These are phyloP conservation scores for Oceanodroma tethys DNA, from an alignment of 2,113 vertebrate species.

Conservation along the genomic window DNA sequence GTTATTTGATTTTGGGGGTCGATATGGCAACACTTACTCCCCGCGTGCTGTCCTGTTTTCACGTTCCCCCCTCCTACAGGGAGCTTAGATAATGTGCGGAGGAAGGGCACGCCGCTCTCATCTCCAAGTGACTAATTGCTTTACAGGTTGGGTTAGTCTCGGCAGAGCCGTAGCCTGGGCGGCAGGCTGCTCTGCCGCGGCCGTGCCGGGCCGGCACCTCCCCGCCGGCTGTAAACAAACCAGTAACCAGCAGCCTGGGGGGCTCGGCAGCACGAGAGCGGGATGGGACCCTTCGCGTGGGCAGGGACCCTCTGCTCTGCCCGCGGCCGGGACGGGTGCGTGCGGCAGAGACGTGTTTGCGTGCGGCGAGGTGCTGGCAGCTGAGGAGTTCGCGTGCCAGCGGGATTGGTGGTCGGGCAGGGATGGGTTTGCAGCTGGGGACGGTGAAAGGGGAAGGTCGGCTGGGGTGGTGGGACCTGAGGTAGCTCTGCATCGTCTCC, in stretches of 20 bases:
- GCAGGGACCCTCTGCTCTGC: neutral
- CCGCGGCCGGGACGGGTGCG: neutral
- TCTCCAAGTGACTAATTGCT: conserved; percentile 8
- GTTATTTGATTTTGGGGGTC: neutral
- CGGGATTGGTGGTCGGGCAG: rapidly evolving
- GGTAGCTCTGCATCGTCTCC: neutral
- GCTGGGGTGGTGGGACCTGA: neutral
- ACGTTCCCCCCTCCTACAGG: neutral
- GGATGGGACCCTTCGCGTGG: neutral
- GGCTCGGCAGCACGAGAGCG: neutral
- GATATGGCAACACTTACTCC: rapidly evolving
- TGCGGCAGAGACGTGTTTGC: neutral
- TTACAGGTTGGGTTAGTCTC: conserved; percentile 16
- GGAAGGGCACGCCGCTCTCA: neutral
- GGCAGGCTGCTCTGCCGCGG: neutral
- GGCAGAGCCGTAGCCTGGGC: neutral
- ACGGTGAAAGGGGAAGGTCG: neutral
- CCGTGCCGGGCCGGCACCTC: neutral
- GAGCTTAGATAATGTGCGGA: neutral
- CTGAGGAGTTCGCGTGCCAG: neutral
- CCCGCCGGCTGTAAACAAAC: neutral
- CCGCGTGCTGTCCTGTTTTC: neutral
- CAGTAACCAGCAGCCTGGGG: rapidly evolving
- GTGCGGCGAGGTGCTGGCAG: rapidly evolving
- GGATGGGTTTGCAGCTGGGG: rapidly evolving